Evolutionary conservation across 2,888 invertebrate species (phyloP), one percentile per base, ranked within the genome.

Genomic region (Pammene fasciana): DNA sequence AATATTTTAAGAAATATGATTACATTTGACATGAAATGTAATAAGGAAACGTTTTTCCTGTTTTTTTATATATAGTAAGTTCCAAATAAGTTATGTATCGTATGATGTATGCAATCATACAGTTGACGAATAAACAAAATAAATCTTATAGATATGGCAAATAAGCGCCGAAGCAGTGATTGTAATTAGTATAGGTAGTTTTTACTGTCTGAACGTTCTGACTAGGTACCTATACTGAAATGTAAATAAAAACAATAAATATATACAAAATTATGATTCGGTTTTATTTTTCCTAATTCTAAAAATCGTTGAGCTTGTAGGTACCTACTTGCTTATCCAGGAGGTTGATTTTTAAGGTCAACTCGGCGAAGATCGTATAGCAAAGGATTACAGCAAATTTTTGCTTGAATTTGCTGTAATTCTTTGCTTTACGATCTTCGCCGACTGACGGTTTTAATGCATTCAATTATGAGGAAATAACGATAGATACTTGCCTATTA

Each of bases 191-290:
- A 26, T 65, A 65, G 41, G 70, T 65, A 60, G 86, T 83, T 86
- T 81, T 84, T 85, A 84, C 83, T 86, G 83, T 84, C 86, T 79
- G 82, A 76, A 81, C 78, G 82, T 83, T 86, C 83, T 77, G 78
- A 80, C 79, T 65, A 68, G 64, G 81, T 82, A 84, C 82, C 84
- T 79, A 83, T 89, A 89, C 90, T 90, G 86, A 89, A 88, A 85
- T 83, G 84, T 82, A 82, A 85, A 84, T 85, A 82, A 84, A 77
- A 76, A 79, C 77, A 89, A 87, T 86, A 90, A 90, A 90, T 86
- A 83, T 79, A 72, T 83, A 79, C 73, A 87, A 89, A 88, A 85
- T 77, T 74, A 78, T 59, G 7, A n/a, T 8, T 16, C 45, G 11
- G 36, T 71, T 16, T 72, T 72, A 70, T 56, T 70, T 55, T 61